Evolutionary conservation across 1,140 invertebrate genomes (phyloP).

Genomic region (Neodiprion fabricii): DNA sequence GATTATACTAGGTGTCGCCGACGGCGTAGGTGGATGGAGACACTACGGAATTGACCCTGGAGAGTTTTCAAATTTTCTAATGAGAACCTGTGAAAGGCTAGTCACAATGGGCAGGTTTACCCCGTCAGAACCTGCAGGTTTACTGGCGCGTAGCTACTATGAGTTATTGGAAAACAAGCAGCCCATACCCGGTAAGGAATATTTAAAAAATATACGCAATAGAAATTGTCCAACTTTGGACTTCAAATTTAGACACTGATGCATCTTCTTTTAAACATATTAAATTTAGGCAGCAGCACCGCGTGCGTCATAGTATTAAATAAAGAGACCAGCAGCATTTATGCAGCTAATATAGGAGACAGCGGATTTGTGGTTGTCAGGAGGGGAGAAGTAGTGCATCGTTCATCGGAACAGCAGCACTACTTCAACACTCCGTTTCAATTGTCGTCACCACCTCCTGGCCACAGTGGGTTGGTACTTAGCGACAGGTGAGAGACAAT

Average conservation of each 20-base stretch:
- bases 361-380: constrained; percentile 95
- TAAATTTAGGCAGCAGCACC: constrained; percentile 87
- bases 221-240: background rate
- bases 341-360: constrained; percentile 98
- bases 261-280: constrained; percentile 27
- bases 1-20: constrained; percentile 84
- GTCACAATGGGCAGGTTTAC: constrained; percentile 87
- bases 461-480: constrained; percentile 81
- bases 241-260: constrained; percentile 12
- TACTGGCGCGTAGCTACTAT: constrained; percentile 89
- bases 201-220: background rate
- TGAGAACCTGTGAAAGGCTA: constrained; percentile 92
- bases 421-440: constrained; percentile 99
- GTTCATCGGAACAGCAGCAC: constrained; percentile 95
- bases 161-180: constrained; percentile 92
- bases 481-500: constrained; percentile 77
- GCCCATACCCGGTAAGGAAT: constrained; percentile 79
- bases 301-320: constrained; percentile 95
- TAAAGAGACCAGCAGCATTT: constrained; percentile 85
- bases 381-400: constrained; percentile 84
- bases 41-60: constrained; percentile 98
- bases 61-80: constrained; percentile 90
- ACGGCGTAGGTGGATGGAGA: constrained; percentile 97
- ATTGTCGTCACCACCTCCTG: constrained; percentile 90
- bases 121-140: constrained; percentile 82